Percentiles rank a stretch among this genome's conserved stretches.
These are phyloP conservation scores for Illadopsis cleaveri DNA, from an alignment of 2,113 vertebrate species.

Conservation along the genomic window DNA sequence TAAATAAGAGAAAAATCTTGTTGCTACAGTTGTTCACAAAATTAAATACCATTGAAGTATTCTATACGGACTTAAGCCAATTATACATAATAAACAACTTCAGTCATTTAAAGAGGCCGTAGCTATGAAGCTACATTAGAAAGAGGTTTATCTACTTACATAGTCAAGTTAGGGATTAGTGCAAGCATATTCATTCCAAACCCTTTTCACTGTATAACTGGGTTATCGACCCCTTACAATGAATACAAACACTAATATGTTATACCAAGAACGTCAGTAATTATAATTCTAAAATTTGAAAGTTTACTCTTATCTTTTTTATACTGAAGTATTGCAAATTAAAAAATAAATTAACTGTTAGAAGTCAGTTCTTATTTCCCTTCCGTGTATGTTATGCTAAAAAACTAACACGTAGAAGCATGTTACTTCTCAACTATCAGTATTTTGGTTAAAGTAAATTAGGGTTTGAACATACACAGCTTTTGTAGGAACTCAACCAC, in stretches of 20 bases:
- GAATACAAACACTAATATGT: background rate
- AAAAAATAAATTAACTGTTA: background rate
- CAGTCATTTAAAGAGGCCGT: background rate
- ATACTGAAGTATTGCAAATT: background rate
- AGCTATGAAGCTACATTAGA: constrained; percentile 8
- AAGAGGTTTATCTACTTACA: constrained; percentile 29
- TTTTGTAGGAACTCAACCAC: background rate
- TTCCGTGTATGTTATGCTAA: background rate
- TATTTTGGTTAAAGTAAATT: background rate
- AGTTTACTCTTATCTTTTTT: background rate
- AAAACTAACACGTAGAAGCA: background rate
- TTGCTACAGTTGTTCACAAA: constrained; percentile 11
- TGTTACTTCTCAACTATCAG: background rate
- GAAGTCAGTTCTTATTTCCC: background rate
- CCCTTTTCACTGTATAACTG: background rate
- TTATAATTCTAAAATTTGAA: background rate
- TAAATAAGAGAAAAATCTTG: background rate
- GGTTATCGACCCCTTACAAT: background rate
- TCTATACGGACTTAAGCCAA: constrained; percentile 37
- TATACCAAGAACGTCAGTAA: background rate
- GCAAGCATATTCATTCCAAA: background rate
- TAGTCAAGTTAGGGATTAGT: constrained; percentile 17
- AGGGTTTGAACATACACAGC: background rate
- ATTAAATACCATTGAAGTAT: constrained; percentile 26
- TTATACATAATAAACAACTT: constrained; percentile 29